Conservation (phyloP, 2,888 invertebrate species). For the Cyrtodaria siliqua region DNA sequence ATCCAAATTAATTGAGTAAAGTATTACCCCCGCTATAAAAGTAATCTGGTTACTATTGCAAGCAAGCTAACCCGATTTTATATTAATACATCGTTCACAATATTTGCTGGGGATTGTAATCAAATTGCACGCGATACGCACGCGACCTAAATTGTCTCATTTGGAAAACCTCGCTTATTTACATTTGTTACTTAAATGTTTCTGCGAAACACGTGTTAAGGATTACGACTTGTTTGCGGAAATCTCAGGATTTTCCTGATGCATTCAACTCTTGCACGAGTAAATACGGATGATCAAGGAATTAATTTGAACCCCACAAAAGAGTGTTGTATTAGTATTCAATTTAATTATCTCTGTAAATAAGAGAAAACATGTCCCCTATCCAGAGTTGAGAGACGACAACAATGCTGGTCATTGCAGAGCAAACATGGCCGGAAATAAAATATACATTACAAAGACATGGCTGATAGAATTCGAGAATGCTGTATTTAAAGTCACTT, state of each 20-base stretch:
- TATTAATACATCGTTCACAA: conserved; percentile 57
- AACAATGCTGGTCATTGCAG: background rate
- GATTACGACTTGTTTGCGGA: conserved; percentile 61
- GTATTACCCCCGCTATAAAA: conserved; percentile 43
- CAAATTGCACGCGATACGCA: conserved; percentile 60
- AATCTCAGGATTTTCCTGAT: conserved; percentile 31
- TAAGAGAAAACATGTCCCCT: conserved; percentile 36
- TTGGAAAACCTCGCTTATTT: conserved; percentile 58
- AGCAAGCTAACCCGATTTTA: conserved; percentile 50
- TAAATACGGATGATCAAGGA: conserved; percentile 49
- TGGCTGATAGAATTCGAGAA: no score
- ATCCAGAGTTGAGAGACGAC: background rate
- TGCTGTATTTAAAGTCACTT: no score
- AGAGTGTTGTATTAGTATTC: conserved; percentile 55
- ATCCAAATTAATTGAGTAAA: conserved; percentile 53
- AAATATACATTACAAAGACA: no score
- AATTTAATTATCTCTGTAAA: conserved; percentile 68
- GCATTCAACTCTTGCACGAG: conserved; percentile 36
- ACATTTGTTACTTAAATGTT: conserved; percentile 59
- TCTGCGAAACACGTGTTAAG: conserved; percentile 62
- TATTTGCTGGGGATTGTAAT: conserved; percentile 52
- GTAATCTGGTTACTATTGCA: conserved; percentile 48
- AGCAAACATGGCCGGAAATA: no score
- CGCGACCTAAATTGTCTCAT: conserved; percentile 61
- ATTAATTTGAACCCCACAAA: conserved; percentile 61